Evolutionary conservation across 2,113 vertebrate species (phyloP).

Genomic region (Opisthocomus hoazin): DNA sequence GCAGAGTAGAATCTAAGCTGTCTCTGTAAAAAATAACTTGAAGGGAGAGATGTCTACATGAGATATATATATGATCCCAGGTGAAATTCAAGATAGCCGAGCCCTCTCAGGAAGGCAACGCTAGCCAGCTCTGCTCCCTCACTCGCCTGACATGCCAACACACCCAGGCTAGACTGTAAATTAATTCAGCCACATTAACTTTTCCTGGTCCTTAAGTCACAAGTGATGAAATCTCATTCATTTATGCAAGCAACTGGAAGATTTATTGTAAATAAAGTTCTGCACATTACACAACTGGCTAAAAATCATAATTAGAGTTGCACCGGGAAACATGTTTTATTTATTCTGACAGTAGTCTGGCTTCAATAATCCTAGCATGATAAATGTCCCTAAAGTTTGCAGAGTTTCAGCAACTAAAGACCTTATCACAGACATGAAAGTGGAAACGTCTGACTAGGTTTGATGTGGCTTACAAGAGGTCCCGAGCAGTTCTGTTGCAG

Average conservation of each 20-base stretch:
- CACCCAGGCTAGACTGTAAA: neutral
- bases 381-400: slow-evolving; percentile 32
- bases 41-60: neutral
- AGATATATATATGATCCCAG: neutral
- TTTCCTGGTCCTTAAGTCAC: neutral
- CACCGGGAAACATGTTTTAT: slow-evolving; percentile 60
- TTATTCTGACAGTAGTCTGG: slow-evolving; percentile 55
- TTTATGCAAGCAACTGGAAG: slow-evolving; percentile 15
- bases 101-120: neutral
- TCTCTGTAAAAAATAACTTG: neutral
- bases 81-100: neutral
- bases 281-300: slow-evolving; percentile 58
- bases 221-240: slow-evolving; percentile 46
- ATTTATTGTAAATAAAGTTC: slow-evolving; percentile 65
- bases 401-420: slow-evolving; percentile 30
- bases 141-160: neutral
- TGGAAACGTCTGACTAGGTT: neutral
- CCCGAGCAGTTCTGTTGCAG: neutral
- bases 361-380: slow-evolving; percentile 25
- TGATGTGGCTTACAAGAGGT: neutral
- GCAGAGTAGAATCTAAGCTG: neutral
- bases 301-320: slow-evolving; percentile 55
- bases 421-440: neutral
- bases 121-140: neutral
- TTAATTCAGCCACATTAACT: neutral